Evolutionary conservation across 2,888 invertebrate genomes (phyloP).

Genomic region (Quadroppia sp.): DNA sequence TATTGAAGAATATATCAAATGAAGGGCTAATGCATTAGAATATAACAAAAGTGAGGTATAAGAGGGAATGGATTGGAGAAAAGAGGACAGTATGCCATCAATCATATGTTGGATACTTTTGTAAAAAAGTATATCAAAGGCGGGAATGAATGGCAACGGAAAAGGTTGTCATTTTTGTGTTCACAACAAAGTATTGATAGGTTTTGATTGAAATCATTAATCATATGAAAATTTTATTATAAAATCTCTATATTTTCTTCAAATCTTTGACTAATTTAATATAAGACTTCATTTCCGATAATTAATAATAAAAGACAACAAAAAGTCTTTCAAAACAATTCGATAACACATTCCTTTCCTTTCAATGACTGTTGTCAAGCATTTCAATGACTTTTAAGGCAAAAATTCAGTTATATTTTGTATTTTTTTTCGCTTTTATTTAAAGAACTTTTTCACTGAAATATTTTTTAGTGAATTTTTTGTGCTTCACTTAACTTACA

Average conservation of each 20-base stretch:
- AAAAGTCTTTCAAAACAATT: too few species aligned
- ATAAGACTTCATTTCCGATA: background rate
- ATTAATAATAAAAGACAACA: background rate
- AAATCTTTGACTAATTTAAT: background rate
- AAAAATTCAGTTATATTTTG: background rate
- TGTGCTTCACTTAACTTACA: background rate
- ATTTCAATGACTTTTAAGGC: background rate
- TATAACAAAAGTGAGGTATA: background rate
- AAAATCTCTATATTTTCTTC: background rate
- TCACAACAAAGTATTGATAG: background rate
- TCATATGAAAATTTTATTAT: background rate
- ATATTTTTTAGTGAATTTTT: background rate
- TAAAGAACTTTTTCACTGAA: background rate
- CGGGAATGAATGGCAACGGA: background rate
- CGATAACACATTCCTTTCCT: background rate
- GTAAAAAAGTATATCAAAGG: background rate
- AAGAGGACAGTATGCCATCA: background rate
- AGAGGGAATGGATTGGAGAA: background rate
- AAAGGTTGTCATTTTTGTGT: background rate
- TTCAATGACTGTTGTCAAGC: background rate
- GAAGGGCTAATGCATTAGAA: constrained; percentile 5
- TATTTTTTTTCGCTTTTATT: background rate
- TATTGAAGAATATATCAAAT: background rate
- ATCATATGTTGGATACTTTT: background rate
- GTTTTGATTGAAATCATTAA: constrained; percentile 14